Evolutionary conservation across 2,113 vertebrate genomes (phyloP).

Genomic region (Chaetorhynchus papuensis): DNA sequence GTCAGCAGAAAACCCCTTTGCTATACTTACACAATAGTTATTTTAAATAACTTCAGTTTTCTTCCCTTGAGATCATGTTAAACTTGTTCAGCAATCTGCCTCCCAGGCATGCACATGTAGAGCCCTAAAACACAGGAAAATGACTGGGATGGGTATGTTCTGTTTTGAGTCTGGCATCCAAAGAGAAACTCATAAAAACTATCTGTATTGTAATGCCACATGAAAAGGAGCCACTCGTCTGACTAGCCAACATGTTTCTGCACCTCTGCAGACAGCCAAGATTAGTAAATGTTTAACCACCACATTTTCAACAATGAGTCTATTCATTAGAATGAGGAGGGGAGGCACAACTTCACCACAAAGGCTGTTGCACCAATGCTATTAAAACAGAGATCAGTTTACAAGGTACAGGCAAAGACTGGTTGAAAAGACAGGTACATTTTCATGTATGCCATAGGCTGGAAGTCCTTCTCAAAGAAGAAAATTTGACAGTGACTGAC

Average conservation of each 20-base stretch:
- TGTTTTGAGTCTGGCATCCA: background rate
- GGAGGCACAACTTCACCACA: background rate
- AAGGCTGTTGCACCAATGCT: background rate
- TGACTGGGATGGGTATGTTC: background rate
- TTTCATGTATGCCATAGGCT: background rate
- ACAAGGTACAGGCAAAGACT: background rate
- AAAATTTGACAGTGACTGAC: background rate
- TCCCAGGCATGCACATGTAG: background rate
- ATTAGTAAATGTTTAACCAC: conserved; percentile 36
- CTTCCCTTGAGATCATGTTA: background rate
- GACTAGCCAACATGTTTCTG: conserved; percentile 12
- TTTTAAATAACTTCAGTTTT: background rate
- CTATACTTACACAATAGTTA: background rate
- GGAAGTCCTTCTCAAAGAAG: background rate
- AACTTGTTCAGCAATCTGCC: background rate
- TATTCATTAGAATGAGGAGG: conserved; percentile 39
- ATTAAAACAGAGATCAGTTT: conserved; percentile 28
- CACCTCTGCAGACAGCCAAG: conserved; percentile 31
- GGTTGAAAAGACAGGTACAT: conserved; percentile 23
- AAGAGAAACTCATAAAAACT: background rate
- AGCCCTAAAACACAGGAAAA: background rate
- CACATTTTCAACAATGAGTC: conserved; percentile 30
- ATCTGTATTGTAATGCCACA: background rate
- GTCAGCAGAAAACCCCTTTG: background rate
- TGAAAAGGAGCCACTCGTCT: conserved; percentile 37